Base-by-base conservation (phyloP, 2,113 vertebrate species). In the Prietella phreatophila region DNA sequence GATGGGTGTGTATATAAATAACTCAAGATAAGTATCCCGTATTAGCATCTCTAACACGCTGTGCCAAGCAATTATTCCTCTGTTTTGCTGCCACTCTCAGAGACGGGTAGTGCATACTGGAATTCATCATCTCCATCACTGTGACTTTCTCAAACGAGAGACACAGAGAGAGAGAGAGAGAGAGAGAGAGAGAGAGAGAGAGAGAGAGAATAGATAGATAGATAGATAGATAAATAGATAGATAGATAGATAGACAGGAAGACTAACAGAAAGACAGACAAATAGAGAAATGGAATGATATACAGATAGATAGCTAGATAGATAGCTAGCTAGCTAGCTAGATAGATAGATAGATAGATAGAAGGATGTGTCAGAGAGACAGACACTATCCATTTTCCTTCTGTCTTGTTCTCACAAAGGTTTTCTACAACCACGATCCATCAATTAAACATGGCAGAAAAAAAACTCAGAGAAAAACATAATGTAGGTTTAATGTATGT, bases 361-460 rank as follows among this genome's bases (percentile, higher is more conserved):
- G 22, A 76, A 47, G 2, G 71, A 47, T 22, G 5, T 4, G 15
- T 22, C 11, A 55, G 11, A 25, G 33, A 42, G 33, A 9, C 36
- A 75, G 8, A 25, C 4, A 58, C 33, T 36, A 39, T 39, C 17
- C 6, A 20, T 39, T 39, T 39, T 39, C 25, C 30, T 61, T 65
- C n/a, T 25, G 9, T 75, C 55, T 50, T 81, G 47, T 53, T 56
- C 17, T 58, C 0, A 4, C 4, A 50, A 50, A 78, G 55, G 81
- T 85, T 67, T 11, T 47, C 42, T 78, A 42, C 82, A 79, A n/a
- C 39, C 67, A 78, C 58, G 19, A 69, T 33, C 61, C 39, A 33
- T 83, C 56, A 65, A 83, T 89, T 86, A 82, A 86, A 78, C 2
- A 85, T 85, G 55, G 60, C 53, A 71, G n/a, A 80, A 39, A 50